Evolutionary conservation across 2,797 vertebrate species (phyloP).

Genomic region (Sebastes diploproa): DNA sequence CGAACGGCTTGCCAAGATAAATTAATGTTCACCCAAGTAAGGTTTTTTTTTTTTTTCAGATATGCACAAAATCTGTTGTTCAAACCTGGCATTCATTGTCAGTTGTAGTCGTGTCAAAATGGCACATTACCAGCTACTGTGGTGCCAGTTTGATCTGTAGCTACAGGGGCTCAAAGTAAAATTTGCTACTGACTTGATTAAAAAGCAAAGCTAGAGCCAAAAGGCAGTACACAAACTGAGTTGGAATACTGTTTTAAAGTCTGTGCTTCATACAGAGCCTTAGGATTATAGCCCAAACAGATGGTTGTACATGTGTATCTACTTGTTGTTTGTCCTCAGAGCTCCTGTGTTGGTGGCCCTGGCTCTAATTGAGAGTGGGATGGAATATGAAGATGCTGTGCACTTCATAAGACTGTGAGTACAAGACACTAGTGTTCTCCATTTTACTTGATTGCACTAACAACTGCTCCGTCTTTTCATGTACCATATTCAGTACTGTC

Average conservation of each 20-base stretch:
- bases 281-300: not conserved
- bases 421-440: not conserved
- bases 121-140: not conserved
- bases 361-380: conserved; percentile 96
- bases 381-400: conserved; percentile 98
- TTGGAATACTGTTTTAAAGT: not conserved
- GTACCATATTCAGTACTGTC: not conserved
- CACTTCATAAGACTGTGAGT: conserved; percentile 97
- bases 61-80: not conserved
- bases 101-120: not conserved
- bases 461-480: not conserved
- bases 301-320: not conserved
- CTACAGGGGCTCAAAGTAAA: not conserved
- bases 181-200: not conserved
- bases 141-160: not conserved
- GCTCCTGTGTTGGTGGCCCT: conserved; percentile 97
- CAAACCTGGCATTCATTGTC: not conserved
- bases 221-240: not conserved
- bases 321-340: conserved; percentile 70
- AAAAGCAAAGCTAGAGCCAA: not conserved
- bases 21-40: not conserved
- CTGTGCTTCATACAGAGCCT: not conserved
- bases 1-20: not conserved
- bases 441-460: not conserved
- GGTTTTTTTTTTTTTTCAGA: not conserved